Percentiles rank a stretch among this genome's conserved stretches.
These are phyloP conservation scores for Stegophylla sp. DNA, from an alignment of 2,888 invertebrate species.

Conservation along the genomic window DNA sequence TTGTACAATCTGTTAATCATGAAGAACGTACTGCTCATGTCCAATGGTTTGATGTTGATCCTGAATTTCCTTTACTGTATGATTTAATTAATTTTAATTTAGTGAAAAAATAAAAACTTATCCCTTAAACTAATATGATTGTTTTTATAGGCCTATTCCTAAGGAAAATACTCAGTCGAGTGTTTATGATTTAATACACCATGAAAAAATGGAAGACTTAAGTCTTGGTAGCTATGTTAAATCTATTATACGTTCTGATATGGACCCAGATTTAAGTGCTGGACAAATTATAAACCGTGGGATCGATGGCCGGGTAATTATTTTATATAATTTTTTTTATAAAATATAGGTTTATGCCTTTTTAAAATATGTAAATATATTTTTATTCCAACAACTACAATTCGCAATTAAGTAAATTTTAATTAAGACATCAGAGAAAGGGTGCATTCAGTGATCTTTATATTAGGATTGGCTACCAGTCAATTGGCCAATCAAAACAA, in stretches of 20 bases:
- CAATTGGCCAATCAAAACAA: no score
- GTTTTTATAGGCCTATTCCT: slow-evolving; percentile 43
- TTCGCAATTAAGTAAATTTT: no score
- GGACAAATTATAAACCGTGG: slow-evolving; percentile 90
- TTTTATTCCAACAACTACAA: no score
- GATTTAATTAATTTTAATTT: neutral
- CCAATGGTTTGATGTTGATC: slow-evolving; percentile 78
- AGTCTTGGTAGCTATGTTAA: slow-evolving; percentile 91
- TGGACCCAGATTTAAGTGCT: slow-evolving; percentile 75
- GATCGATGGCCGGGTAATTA: slow-evolving; percentile 72
- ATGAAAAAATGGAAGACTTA: no score
- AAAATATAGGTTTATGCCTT: no score
- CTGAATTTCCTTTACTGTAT: slow-evolving; percentile 42
- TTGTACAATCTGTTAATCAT: slow-evolving; percentile 89
- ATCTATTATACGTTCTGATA: slow-evolving; percentile 78
- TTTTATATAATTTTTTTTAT: neutral
- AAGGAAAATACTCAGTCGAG: slow-evolving; percentile 80
- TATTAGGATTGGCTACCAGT: no score
- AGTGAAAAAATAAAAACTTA: no score
- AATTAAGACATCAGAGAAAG: no score
- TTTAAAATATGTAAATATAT: no score
- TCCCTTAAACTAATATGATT: neutral
- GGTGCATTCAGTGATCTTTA: no score
- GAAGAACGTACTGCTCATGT: slow-evolving; percentile 83
- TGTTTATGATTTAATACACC: slow-evolving; percentile 94